Conservation (phyloP, 1,140 invertebrate species). For the Eulimnadia texana region DNA sequence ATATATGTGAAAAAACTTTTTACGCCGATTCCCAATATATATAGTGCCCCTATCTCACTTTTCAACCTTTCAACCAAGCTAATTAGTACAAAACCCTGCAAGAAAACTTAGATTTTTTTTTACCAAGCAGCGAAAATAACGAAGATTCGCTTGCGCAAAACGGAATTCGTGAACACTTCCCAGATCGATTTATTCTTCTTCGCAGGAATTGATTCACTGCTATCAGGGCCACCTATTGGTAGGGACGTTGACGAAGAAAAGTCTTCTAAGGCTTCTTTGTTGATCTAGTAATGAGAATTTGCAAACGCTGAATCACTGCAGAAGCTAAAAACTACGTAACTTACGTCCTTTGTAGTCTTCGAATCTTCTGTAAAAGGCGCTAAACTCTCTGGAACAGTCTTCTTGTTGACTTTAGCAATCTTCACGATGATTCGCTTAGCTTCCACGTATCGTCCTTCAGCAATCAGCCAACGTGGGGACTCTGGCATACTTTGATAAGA, state of each 20-base stretch:
- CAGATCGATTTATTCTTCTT: background rate
- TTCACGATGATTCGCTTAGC: constrained; percentile 24
- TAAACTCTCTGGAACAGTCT: constrained; percentile 7
- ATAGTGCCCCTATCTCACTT: too few species aligned
- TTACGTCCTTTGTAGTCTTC: constrained; percentile 6
- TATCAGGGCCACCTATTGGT: too few species aligned
- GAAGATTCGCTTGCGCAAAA: background rate
- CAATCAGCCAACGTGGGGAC: constrained; percentile 32
- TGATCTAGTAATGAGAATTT: background rate
- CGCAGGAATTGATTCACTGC: background rate
- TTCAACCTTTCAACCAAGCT: too few species aligned
- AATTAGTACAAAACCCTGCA: background rate
- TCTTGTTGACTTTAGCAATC: constrained; percentile 23
- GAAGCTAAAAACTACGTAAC: background rate
- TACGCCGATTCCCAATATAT: too few species aligned
- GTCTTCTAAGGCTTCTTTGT: background rate
- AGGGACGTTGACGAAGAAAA: constrained; percentile 1
- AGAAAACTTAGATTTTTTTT: background rate
- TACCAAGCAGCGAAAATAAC: constrained; percentile 9
- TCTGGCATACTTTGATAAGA: constrained; percentile 27
- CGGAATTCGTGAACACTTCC: background rate
- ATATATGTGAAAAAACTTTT: too few species aligned
- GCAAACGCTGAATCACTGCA: background rate
- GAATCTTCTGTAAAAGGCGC: constrained; percentile 1
- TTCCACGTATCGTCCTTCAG: constrained; percentile 25